These are phyloP conservation scores for Proisotoma minuta DNA, from an alignment of 2,888 invertebrate species.

Conservation along the genomic window DNA sequence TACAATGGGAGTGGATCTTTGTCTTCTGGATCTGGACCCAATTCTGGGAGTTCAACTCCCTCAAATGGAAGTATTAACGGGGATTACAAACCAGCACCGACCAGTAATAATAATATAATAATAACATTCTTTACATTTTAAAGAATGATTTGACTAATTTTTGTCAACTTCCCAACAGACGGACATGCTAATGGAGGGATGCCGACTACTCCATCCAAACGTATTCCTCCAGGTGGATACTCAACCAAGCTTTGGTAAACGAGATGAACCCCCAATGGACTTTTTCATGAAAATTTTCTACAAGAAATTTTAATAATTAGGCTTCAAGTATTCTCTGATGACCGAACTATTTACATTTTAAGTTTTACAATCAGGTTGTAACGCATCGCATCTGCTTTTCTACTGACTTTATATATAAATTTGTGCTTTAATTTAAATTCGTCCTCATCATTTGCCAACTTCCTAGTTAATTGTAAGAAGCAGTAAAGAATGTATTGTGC, in stretches of 20 bases:
- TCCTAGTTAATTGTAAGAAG: too few species aligned
- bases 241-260: slow-evolving; percentile 42
- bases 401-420: too few species aligned
- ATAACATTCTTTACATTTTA: slow-evolving; percentile 1
- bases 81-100: slow-evolving; percentile 27
- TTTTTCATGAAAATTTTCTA: not conserved
- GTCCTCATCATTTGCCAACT: too few species aligned
- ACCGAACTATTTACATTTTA: too few species aligned
- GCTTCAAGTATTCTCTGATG: too few species aligned
- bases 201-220: slow-evolving; percentile 36
- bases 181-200: slow-evolving; percentile 26
- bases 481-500: too few species aligned
- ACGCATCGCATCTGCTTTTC: too few species aligned
- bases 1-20: slow-evolving; percentile 25
- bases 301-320: not conserved
- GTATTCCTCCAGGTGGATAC: slow-evolving; percentile 47
- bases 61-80: slow-evolving; percentile 37
- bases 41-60: slow-evolving; percentile 42
- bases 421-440: too few species aligned
- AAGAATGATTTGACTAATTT: too few species aligned
- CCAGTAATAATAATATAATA: slow-evolving; percentile 24
- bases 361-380: too few species aligned
- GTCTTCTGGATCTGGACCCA: slow-evolving; percentile 10
- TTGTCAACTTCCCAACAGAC: too few species aligned
- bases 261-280: not conserved